Conservation (phyloP, 2,888 invertebrate genomes). For the Norana najaformis region DNA sequence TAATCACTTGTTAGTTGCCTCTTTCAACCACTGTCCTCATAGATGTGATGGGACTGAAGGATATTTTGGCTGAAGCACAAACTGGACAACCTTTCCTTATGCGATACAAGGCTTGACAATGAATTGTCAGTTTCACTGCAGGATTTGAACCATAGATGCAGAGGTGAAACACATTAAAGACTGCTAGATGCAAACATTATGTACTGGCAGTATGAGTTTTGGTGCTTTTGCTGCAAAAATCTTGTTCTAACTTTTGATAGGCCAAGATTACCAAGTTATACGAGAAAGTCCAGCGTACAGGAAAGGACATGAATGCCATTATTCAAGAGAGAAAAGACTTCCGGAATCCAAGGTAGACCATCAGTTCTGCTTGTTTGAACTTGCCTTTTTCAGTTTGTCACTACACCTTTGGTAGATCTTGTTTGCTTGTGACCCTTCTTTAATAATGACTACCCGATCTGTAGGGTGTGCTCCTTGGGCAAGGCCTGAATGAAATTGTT, state of each 20-base stretch:
- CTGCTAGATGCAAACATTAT: not conserved
- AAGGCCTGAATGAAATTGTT: too few species aligned
- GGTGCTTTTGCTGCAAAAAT: not conserved
- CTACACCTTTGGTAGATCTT: not conserved
- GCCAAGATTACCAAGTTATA: slow-evolving; percentile 68
- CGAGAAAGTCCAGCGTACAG: slow-evolving; percentile 71
- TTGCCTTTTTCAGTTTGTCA: not conserved
- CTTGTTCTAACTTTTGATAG: slow-evolving; percentile 28
- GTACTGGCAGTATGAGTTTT: not conserved
- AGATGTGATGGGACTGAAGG: not conserved
- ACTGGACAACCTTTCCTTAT: not conserved
- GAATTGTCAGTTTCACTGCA: not conserved
- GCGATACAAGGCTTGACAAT: not conserved
- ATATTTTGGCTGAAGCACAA: slow-evolving; percentile 3
- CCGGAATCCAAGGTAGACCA: slow-evolving; percentile 74
- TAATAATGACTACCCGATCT: too few species aligned
- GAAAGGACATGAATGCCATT: slow-evolving; percentile 83
- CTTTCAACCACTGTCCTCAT: not conserved
- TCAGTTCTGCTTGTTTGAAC: not conserved
- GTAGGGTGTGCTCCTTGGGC: too few species aligned
- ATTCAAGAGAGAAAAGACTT: slow-evolving; percentile 80
- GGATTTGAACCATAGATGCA: not conserved
- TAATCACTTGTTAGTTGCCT: too few species aligned
- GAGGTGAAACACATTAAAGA: not conserved
- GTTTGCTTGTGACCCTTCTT: too few species aligned